Evolutionary conservation across 2,797 vertebrate genomes (phyloP), one percentile per base, ranked within the genome.

Genomic region (Anguilla pacifica): DNA sequence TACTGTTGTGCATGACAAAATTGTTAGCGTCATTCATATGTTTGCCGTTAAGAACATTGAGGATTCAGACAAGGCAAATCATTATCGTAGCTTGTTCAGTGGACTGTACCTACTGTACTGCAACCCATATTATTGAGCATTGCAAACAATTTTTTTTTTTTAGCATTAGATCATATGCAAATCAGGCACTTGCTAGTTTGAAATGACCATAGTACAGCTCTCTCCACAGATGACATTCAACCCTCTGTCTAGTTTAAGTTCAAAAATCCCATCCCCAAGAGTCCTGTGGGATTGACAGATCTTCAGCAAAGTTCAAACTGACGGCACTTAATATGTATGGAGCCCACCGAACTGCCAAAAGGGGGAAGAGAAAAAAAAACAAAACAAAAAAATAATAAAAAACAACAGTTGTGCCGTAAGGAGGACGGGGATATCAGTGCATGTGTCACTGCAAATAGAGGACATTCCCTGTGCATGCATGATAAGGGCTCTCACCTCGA

Each of bases 401-500:
- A 15, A 67, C 67, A 84, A 84, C 87, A 72, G 31, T 31, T 67
- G 5, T 61, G 82, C 51, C 64, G 70, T 88, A 90, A 92, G 90
- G 90, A 86, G 91, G 93, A 93, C 92, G 84, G 90, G 93, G 93
- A 92, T 94, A 94, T 93, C 93, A 88, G 92, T 86, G 90, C 90
- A 87, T 15, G 85, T 94, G 94, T 94, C 94, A 94, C 90, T 90
- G 91, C 92, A 94, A 94, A 95, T 94, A 95, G 94, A 92, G 93
- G 94, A 91, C 92, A 93, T 94, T 92, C 93, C 93, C 91, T 93
- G 90, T 93, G 91, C 90, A 90, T 92, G 93, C 91, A 92, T 92
- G 94, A 94, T 94, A 91, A 95, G 93, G 93, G 93, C 93, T 93
- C 92, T 95, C 93, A 94, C 94, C 92, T 94, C 92, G 90, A 91